A percentile compares a stretch with the other conserved stretches of the same genome.
Conservation (phyloP, 1,140 invertebrate species). For the Cepaea nemoralis region DNA sequence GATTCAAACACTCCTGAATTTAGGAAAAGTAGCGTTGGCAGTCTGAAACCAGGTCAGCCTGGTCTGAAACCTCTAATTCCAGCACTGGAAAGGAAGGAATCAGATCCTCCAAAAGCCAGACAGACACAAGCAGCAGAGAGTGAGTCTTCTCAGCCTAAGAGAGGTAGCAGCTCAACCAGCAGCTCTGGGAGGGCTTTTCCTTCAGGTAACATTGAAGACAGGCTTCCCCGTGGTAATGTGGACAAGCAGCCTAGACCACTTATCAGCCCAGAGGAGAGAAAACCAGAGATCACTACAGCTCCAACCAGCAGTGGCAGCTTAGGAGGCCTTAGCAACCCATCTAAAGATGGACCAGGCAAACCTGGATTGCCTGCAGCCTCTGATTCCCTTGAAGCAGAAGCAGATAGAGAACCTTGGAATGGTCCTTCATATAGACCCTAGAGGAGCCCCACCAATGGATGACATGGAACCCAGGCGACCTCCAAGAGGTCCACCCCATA, state of each 20-base stretch:
- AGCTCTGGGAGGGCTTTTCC: slow-evolving; percentile 14
- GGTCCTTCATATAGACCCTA: slow-evolving; percentile 27
- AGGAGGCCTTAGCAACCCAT: background rate
- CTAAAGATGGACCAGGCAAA: slow-evolving; percentile 22
- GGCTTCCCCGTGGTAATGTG: background rate
- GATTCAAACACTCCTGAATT: background rate
- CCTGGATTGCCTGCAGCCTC: slow-evolving; percentile 34
- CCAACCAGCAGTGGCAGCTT: background rate
- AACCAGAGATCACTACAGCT: background rate
- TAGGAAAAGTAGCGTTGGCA: background rate
- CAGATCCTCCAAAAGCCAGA: slow-evolving; percentile 6
- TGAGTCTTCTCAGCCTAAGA: background rate
- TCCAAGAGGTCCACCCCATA: slow-evolving; percentile 26
- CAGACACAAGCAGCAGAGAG: background rate
- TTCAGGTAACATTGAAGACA: background rate
- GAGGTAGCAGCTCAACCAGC: background rate
- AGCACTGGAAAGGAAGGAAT: background rate
- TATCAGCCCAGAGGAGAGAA: slow-evolving; percentile 1
- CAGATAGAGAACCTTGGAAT: slow-evolving; percentile 1
- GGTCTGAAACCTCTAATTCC: slow-evolving; percentile 29
- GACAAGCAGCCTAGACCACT: slow-evolving; percentile 27
- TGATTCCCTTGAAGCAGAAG: slow-evolving; percentile 2
- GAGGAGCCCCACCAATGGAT: slow-evolving; percentile 33
- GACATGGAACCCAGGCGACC: background rate
- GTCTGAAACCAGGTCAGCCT: background rate